These are phyloP conservation scores for Gnathonemus echidnorhynchus DNA, from an alignment of 2,113 vertebrate genomes.

Conservation along the genomic window DNA sequence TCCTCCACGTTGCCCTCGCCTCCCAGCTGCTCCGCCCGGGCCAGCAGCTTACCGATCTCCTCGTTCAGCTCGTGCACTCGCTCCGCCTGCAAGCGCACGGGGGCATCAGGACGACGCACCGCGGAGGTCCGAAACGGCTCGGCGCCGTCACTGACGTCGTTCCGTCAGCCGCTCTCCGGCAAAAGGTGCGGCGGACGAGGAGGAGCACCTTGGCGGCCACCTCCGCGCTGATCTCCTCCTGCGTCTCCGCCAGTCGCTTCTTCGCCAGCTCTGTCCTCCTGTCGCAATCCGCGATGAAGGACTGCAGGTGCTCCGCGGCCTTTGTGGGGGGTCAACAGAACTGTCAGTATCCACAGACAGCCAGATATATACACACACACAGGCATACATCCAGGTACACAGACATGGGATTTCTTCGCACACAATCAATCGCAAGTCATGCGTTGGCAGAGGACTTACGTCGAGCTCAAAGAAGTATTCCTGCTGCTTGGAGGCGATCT, in stretches of 20 bases:
- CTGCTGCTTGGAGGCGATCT: slow-evolving; percentile 96
- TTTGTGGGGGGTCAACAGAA: slow-evolving; percentile 33
- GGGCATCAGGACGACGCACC: not conserved
- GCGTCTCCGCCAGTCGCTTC: slow-evolving; percentile 93
- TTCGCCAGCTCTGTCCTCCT: slow-evolving; percentile 94
- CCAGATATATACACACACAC: not conserved
- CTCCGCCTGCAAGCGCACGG: slow-evolving; percentile 69
- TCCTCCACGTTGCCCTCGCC: slow-evolving; percentile 96
- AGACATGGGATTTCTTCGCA: not conserved
- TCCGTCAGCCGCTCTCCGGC: not conserved
- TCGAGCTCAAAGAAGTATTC: slow-evolving; percentile 98
- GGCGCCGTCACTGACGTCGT: no score
- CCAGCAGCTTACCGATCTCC: slow-evolving; percentile 97
- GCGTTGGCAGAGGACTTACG: slow-evolving; percentile 61
- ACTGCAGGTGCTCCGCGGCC: slow-evolving; percentile 96
- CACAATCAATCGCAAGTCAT: not conserved
- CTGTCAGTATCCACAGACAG: not conserved
- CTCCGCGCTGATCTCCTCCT: slow-evolving; percentile 98
- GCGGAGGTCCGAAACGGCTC: not conserved
- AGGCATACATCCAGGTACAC: not conserved
- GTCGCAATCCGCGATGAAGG: slow-evolving; percentile 96
- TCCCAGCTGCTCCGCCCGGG: slow-evolving; percentile 89
- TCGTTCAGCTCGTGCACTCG: slow-evolving; percentile 96
- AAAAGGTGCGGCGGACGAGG: no score
- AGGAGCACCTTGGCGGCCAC: slow-evolving; percentile 85